These are phyloP conservation scores for Oreochromis grahami DNA, from an alignment of 2,797 vertebrate genomes.

Conservation along the genomic window DNA sequence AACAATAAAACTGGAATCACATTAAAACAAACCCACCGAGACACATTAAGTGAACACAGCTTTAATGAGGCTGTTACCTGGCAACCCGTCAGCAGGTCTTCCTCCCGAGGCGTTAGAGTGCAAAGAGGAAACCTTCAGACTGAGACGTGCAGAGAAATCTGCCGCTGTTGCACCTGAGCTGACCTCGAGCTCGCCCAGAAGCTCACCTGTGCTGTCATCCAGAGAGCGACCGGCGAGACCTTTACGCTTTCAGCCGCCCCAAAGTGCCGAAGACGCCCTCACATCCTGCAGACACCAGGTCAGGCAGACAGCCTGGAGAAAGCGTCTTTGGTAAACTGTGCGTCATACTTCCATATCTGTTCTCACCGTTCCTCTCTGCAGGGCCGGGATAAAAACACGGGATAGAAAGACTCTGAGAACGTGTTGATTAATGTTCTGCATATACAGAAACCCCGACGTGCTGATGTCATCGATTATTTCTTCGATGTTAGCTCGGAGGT, in stretches of 20 bases:
- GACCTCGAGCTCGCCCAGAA: not conserved
- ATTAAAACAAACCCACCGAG: constrained; percentile 4
- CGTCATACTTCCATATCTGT: not conserved
- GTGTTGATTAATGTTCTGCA: not conserved
- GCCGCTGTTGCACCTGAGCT: not conserved
- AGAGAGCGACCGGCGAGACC: not conserved
- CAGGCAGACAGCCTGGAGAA: not conserved
- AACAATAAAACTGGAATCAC: not conserved
- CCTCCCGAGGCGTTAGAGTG: not conserved
- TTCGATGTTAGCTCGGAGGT: not conserved
- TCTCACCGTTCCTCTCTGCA: not conserved
- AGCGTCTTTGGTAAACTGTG: not conserved
- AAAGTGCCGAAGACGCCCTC: not conserved
- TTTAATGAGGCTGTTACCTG: constrained; percentile 7
- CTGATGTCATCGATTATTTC: not conserved
- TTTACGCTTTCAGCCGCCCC: not conserved
- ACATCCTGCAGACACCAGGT: not conserved
- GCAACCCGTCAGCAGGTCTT: constrained; percentile 2
- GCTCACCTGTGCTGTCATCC: not conserved
- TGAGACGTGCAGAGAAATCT: not conserved
- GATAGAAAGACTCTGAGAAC: not conserved
- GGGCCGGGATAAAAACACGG: not conserved
- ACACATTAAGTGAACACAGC: not conserved
- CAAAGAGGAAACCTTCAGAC: not conserved
- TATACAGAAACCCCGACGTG: not conserved